Base-by-base conservation (phyloP, 1,140 invertebrate genomes). In the Halictus rubicundus region DNA sequence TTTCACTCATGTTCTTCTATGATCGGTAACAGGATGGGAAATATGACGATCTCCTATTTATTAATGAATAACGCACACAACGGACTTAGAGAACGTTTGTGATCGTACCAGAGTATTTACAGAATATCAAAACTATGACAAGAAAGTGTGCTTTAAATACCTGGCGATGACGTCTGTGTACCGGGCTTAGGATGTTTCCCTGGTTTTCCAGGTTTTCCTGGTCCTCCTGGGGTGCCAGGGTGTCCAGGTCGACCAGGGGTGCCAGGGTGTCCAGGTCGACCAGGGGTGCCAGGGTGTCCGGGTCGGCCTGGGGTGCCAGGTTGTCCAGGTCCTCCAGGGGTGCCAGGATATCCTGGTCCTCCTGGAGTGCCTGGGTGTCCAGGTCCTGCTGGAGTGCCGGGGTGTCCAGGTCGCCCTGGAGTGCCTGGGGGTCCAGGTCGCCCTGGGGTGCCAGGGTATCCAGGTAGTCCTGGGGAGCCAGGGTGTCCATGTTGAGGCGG, bases 221-320 rank as follows among this genome's bases (percentile, higher is more conserved):
- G 57, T 90, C 88, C 32, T 90, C 88, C 80, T 93, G 94, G 42
- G 90, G 90, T 93, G 65, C 60, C 78, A 57, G 84, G 78, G 63
- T 14, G 37, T 37, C 83, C 80, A 57, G 82, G 70, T 64, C 16
- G n/a, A 21, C 60, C 32, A 19, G 60, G 61, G 64, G 65, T 71
- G 32, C 84, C 81, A 49, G 83, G 76, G 32, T 21, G 21, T 4
- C 52, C 54, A 10, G 61, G 39, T 25, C 89, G 27, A 89, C 84
- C 79, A 93, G 94, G 42, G 89, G 90, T 93, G 84, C 83, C 65
- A 57, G 68, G 42, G 12, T 14, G 3, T 89, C 86, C 80, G 93
- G 94, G 61, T 91, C 90, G 93, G 78, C 94, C 85, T 70, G 76
- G 61, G 12, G 19, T 57, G 16, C 52, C 60, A 9, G 69, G 69